Conservation (phyloP, 2,888 invertebrate species). For the Timema podura region DNA sequence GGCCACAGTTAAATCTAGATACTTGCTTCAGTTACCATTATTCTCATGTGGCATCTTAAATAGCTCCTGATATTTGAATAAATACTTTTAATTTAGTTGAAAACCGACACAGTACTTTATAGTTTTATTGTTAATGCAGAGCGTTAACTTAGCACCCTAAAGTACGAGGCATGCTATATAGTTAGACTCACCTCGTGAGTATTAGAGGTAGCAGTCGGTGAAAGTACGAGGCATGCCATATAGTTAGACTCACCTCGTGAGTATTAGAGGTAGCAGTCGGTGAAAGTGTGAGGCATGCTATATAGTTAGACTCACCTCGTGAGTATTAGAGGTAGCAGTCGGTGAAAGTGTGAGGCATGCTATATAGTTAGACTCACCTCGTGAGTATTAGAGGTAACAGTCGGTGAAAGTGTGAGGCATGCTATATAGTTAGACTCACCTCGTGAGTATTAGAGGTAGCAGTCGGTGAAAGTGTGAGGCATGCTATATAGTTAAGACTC, state of each 20-base stretch:
- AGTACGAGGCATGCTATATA: background rate
- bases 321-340: slow-evolving; percentile 76
- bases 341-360: slow-evolving; percentile 70
- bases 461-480: slow-evolving; percentile 78
- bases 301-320: slow-evolving; percentile 59
- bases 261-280: slow-evolving; percentile 74
- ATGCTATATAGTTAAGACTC: slow-evolving; percentile 33
- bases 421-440: slow-evolving; percentile 48
- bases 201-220: slow-evolving; percentile 79
- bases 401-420: slow-evolving; percentile 72
- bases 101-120: no score
- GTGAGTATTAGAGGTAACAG: slow-evolving; percentile 81
- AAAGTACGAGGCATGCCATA: slow-evolving; percentile 62
- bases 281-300: slow-evolving; percentile 67
- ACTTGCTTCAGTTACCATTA: no score
- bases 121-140: no score
- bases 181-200: slow-evolving; percentile 64
- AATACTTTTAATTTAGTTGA: no score
- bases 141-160: no score
- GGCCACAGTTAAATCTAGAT: no score
- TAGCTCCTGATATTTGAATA: no score
- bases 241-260: slow-evolving; percentile 63
- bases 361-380: slow-evolving; percentile 51
- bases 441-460: slow-evolving; percentile 78
- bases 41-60: no score